Base-by-base conservation (phyloP, 2,113 vertebrate species). In the Microtus ochrogaster region DNA sequence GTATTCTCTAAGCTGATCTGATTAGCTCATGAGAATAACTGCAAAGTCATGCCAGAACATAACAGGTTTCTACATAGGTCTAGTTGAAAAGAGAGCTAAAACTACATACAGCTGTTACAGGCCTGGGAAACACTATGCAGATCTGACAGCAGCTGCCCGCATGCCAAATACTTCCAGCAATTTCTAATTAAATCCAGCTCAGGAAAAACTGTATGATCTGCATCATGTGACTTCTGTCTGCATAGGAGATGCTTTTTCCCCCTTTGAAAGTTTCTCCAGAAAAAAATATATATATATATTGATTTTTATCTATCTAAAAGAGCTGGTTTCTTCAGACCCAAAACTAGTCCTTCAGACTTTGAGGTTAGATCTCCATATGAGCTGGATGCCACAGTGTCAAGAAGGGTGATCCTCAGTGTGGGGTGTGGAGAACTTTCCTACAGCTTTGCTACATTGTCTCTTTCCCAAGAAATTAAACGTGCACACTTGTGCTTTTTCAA, bases 121-220 rank as follows among this genome's bases (percentile, higher is more conserved):
- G 84, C 84, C 87, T 97, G 96, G 95, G 97, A 98, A 97, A 92
- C 30, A 88, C 83, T 92, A 93, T 78, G 30, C 93, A 84, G 92
- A 97, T 95, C 96, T 97, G 97, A 98, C 97, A 96, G 96, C 92
- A 94, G 86, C 73, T 96, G 87, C 88, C 96, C 95, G 72, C 90
- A 84, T 98, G 97, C 97, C 98, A 98, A 98, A 95, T 94, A 94
- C 21, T 97, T 98, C 97, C 98, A 98, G 95, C 95, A 96, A 96
- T 61, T 92, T 84, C 95, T 98, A 98, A 98, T 97, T 97, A 97
- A 96, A 97, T 98, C 89, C 96, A 98, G 91, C 93, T 96, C 92
- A n/a, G 28, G 92, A 93, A 74, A 81, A 96, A 97, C 96, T 94
- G 97, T 87, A 96, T 88, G 30, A 52, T 91, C 87, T 86, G 70